Conservation (phyloP, 2,888 invertebrate species). For the Pharmacophagus antenor region DNA sequence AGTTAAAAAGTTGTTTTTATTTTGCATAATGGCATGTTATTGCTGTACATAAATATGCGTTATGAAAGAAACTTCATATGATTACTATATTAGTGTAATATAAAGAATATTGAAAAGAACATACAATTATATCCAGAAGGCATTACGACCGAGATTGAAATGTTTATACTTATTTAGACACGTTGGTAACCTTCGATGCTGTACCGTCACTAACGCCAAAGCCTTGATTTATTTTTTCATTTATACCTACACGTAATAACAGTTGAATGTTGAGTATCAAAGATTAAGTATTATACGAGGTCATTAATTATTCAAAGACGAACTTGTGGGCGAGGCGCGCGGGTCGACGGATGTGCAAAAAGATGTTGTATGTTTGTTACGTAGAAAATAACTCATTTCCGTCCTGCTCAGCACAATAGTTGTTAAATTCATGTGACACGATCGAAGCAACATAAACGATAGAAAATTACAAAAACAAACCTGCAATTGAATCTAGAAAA, state of each 20-base stretch:
- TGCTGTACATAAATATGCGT: too few species aligned
- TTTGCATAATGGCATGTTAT: too few species aligned
- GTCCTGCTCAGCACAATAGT: conserved; percentile 38
- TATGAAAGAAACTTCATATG: too few species aligned
- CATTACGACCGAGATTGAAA: background rate
- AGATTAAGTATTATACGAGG: conserved; percentile 32
- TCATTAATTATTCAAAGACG: conserved; percentile 52
- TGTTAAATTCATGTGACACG: conserved; percentile 34
- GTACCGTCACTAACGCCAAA: conserved; percentile 15
- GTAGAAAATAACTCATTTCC: conserved; percentile 70
- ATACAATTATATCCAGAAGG: background rate
- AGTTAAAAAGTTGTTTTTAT: too few species aligned
- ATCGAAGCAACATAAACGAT: conserved; percentile 16
- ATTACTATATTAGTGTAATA: background rate
- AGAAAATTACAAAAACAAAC: conserved; percentile 24
- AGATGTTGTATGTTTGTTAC: conserved; percentile 53
- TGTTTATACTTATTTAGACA: background rate
- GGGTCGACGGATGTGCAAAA: conserved; percentile 47
- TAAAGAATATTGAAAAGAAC: background rate
- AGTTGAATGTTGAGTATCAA: conserved; percentile 23
- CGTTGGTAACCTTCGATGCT: conserved; percentile 15
- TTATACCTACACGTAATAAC: conserved; percentile 12
- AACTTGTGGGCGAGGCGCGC: conserved; percentile 37
- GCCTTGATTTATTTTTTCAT: conserved; percentile 24
- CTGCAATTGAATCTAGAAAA: conserved; percentile 7